Evolutionary conservation across 2,888 invertebrate species (phyloP), one percentile per base, ranked within the genome.

Genomic region (Belgica antarctica): DNA sequence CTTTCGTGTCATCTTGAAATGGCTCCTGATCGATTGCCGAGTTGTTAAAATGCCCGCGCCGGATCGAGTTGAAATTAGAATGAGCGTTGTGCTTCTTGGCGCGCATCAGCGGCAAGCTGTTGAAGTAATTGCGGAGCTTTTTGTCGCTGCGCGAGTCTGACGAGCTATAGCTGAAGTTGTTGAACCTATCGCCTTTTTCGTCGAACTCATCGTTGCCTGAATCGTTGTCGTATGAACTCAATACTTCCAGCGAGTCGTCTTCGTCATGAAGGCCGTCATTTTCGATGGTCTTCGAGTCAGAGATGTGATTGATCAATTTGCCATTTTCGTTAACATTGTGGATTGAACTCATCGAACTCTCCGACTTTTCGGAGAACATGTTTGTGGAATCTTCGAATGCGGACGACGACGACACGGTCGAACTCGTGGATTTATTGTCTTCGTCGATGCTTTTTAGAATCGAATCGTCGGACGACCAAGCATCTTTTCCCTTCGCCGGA

Each of bases 391-490:
- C 68, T 27, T 68, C 68, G 19, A 68, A 68, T 3, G 68, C 68
- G 2, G 68, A 68, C 17, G 68, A 68, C n/a, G 68, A 47, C 75
- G 79, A 68, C n/a, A 68, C 68, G 7, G 68, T 47, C 27, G 68
- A 68, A 19, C 68, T 70, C 28, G 73, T 79, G 76, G 74, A 80
- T 79, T 80, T 80, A 75, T 80, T 80, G 76, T 80, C 80, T 77
- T 80, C 80, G 77, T 80, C 80, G 74, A 77, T 78, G 75, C 78
- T 78, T 73, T 79, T 77, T 73, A 80, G 73, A 73, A 80, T 79
- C 66, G 80, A 80, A 74, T 80, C 80, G 72, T 80, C 80, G 70
- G 80, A 80, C 73, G 79, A 80, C 80, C 80, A 80, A 73, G 79
- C 78, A 15, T 59, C 59, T 59, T 59, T 59, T 4, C 25, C 59